A percentile compares a stretch with the other conserved stretches of the same genome.
These are phyloP conservation scores for Drosophila eohydei DNA, from an alignment of 2,888 invertebrate genomes.

Conservation along the genomic window DNA sequence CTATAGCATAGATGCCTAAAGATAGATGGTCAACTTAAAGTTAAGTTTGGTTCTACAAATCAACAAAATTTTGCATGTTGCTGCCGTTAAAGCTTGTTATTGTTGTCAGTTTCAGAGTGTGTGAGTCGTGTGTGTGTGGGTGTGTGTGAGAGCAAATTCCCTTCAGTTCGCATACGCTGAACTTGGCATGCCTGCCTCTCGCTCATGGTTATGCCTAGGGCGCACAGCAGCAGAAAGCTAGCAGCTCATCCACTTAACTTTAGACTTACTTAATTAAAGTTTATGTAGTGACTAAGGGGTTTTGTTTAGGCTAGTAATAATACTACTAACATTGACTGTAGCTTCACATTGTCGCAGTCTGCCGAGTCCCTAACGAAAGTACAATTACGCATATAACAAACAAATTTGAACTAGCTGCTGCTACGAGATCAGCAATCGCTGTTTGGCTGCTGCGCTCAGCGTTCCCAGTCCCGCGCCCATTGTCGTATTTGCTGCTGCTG, in stretches of 20 bases:
- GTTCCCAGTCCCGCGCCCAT: slow-evolving; percentile 20
- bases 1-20: slow-evolving; percentile 30
- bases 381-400: slow-evolving; percentile 64
- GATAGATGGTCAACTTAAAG: slow-evolving; percentile 34
- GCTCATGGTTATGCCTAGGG: slow-evolving; percentile 15
- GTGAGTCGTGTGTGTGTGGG: not conserved
- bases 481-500: slow-evolving; percentile 4
- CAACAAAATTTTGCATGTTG: slow-evolving; percentile 15
- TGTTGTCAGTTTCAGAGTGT: slow-evolving; percentile 12
- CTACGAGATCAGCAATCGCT: slow-evolving; percentile 70
- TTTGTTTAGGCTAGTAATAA: slow-evolving; percentile 67
- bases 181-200: not conserved
- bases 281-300: slow-evolving; percentile 68
- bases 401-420: slow-evolving; percentile 67
- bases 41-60: slow-evolving; percentile 20
- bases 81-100: slow-evolving; percentile 17
- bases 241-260: slow-evolving; percentile 28
- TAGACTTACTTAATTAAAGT: slow-evolving; percentile 52
- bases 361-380: slow-evolving; percentile 49
- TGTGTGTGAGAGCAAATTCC: slow-evolving; percentile 3
- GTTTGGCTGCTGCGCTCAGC: slow-evolving; percentile 41
- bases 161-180: not conserved
- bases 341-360: slow-evolving; percentile 43
- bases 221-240: slow-evolving; percentile 7
- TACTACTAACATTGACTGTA: slow-evolving; percentile 59